Conservation (phyloP, 2,797 vertebrate species). For the Falco novaeseelandiae region DNA sequence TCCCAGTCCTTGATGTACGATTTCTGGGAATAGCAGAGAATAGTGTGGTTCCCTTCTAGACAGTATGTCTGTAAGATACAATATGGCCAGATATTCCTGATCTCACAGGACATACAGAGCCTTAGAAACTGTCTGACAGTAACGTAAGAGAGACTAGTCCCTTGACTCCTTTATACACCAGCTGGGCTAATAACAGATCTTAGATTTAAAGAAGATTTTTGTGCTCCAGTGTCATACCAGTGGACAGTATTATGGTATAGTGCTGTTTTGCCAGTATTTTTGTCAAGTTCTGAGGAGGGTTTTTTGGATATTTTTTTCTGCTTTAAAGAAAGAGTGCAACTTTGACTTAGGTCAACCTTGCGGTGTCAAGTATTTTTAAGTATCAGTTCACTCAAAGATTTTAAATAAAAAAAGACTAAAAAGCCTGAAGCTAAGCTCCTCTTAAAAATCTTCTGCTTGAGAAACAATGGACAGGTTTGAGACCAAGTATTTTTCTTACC, state of each 20-base stretch:
- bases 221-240: background rate
- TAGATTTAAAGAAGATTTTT: background rate
- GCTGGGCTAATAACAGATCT: background rate
- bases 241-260: background rate
- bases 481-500: background rate
- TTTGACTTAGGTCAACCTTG: background rate
- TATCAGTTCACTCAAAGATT: background rate
- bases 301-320: background rate
- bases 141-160: background rate
- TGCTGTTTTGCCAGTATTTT: background rate
- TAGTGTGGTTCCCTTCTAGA: background rate
- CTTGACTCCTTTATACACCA: background rate
- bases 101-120: background rate
- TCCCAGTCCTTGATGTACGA: background rate
- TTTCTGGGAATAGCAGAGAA: background rate
- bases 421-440: background rate
- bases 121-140: background rate
- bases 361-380: background rate
- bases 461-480: background rate
- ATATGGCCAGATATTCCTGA: background rate
- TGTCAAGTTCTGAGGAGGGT: background rate
- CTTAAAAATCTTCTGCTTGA: background rate
- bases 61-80: background rate
- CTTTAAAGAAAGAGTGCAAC: background rate
- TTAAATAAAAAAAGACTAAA: background rate